Evolutionary conservation across 1,140 invertebrate genomes (phyloP).

Genomic region (Conus ventricosus): DNA sequence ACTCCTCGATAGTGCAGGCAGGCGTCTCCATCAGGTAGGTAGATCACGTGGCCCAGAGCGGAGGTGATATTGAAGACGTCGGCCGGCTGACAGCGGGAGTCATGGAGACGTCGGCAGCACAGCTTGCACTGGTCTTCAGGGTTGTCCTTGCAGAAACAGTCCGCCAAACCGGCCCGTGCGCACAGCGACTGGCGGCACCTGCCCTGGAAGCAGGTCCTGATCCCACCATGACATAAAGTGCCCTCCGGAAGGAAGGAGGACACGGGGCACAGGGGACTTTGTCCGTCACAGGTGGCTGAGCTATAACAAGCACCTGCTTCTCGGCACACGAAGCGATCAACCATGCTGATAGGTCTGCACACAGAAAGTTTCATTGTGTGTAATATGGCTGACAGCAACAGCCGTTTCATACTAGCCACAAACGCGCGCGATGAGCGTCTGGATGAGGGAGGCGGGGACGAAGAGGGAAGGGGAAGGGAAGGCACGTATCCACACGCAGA

Average conservation of each 20-base stretch:
- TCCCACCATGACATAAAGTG: conserved; percentile 49
- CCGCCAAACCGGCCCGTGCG: not conserved
- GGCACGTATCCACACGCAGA: too few relatives aligned
- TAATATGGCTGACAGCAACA: too few relatives aligned
- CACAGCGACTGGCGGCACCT: conserved; percentile 42
- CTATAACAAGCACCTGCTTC: conserved; percentile 47
- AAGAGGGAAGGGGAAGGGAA: too few relatives aligned
- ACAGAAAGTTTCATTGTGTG: not conserved
- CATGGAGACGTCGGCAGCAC: conserved; percentile 7
- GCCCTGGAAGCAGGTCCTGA: conserved; percentile 50
- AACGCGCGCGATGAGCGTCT: too few relatives aligned
- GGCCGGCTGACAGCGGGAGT: not conserved
- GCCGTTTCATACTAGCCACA: too few relatives aligned
- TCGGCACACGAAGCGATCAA: conserved; percentile 45
- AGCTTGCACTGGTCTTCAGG: conserved; percentile 30
- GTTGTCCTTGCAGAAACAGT: conserved; percentile 20
- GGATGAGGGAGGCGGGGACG: too few relatives aligned
- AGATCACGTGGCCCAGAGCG: not conserved
- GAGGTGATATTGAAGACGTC: conserved; percentile 21
- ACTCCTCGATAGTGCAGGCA: conserved; percentile 28
- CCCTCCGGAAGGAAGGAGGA: conserved; percentile 39
- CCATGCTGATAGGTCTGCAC: not conserved
- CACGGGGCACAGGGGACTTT: conserved; percentile 47
- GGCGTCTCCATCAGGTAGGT: conserved; percentile 16
- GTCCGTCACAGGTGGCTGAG: conserved; percentile 51